Evolutionary conservation across 2,888 invertebrate genomes (phyloP).

Genomic region (Lomographa bimaculata): DNA sequence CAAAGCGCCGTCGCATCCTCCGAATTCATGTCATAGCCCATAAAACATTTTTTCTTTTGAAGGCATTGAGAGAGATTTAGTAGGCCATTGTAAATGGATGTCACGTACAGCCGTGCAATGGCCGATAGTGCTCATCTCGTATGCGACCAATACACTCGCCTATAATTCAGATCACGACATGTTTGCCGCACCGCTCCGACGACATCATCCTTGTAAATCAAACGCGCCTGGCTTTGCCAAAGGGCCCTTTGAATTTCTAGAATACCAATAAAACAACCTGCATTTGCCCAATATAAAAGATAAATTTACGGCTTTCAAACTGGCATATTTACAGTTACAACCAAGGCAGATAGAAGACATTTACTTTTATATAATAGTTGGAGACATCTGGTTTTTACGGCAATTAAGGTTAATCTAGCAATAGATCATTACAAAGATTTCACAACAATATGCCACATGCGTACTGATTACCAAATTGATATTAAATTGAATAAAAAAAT

Average conservation of each 20-base stretch:
- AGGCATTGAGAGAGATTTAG: constrained; percentile 51
- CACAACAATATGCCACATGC: too few species aligned
- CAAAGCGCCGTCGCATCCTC: constrained; percentile 7
- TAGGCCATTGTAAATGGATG: constrained; percentile 50
- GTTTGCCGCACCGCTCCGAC: constrained; percentile 50
- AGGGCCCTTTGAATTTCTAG: constrained; percentile 16
- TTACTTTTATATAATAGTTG: too few species aligned
- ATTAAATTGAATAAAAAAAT: too few species aligned
- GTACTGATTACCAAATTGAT: too few species aligned
- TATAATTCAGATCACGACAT: constrained; percentile 60
- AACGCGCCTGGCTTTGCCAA: constrained; percentile 28
- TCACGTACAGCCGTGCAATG: constrained; percentile 63
- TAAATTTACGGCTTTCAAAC: too few species aligned
- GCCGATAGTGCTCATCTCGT: constrained; percentile 62
- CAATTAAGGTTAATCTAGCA: too few species aligned
- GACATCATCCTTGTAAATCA: constrained; percentile 50
- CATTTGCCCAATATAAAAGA: too few species aligned
- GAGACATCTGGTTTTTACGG: too few species aligned
- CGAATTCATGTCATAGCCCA: constrained; percentile 32
- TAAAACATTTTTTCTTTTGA: constrained; percentile 48
- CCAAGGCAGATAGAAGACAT: background rate
- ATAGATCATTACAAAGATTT: too few species aligned
- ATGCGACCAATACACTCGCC: constrained; percentile 59
- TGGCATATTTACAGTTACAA: constrained; percentile 3
- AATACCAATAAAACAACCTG: too few species aligned